Evolutionary conservation across 2,113 vertebrate species (phyloP).

Genomic region (Sceloporus tristichus): DNA sequence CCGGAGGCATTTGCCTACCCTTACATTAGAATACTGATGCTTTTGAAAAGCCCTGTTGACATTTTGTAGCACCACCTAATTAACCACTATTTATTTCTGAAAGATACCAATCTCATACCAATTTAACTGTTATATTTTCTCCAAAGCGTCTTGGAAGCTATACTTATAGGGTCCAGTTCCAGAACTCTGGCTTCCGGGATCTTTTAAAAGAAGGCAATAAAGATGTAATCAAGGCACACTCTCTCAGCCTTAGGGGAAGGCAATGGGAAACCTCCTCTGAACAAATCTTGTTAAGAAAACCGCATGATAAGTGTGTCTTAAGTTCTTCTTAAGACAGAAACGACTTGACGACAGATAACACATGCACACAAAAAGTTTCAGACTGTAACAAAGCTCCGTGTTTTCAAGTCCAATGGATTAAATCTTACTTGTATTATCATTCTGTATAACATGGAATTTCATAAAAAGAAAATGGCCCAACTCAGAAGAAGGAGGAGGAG

Average conservation of each 20-base stretch:
- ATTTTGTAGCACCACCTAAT: too few relatives aligned
- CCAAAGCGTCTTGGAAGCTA: background rate
- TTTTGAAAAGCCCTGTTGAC: too few relatives aligned
- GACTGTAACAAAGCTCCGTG: background rate
- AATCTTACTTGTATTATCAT: background rate
- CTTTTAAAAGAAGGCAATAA: background rate
- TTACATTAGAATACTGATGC: too few relatives aligned
- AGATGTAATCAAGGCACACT: background rate
- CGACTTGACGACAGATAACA: too few relatives aligned
- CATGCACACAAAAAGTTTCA: background rate
- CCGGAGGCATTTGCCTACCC: too few relatives aligned
- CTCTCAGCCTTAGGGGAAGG: too few relatives aligned
- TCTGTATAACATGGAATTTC: background rate
- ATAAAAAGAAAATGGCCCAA: background rate
- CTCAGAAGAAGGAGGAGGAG: too few relatives aligned
- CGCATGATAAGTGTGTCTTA: too few relatives aligned
- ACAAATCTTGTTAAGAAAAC: too few relatives aligned
- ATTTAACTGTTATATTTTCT: background rate
- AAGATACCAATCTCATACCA: background rate
- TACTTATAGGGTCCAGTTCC: background rate
- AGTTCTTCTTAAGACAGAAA: too few relatives aligned
- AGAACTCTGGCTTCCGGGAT: background rate
- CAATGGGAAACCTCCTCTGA: too few relatives aligned
- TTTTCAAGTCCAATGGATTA: background rate
- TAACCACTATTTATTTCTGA: background rate